A percentile compares a stretch with the other conserved stretches of the same genome.
phyloP scores from a whole-genome alignment of 2,113 vertebrate genomes.

The Podarcis muralis region DNA sequence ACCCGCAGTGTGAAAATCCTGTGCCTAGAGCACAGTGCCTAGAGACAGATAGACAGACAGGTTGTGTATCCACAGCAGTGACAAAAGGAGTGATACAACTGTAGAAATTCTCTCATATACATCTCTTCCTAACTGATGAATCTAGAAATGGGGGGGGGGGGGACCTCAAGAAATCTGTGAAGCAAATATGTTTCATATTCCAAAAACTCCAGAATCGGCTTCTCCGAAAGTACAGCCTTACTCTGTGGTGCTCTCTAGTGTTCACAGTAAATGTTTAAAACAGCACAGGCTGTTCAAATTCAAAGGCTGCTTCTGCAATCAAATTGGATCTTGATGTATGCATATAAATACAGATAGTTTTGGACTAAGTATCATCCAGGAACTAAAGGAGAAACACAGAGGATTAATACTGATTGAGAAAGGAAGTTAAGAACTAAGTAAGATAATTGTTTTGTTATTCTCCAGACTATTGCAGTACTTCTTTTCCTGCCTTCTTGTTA shows the following conservation, averaged over 20 bases:
- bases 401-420: neutral
- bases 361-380: neutral
- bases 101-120: neutral
- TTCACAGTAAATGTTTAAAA: neutral
- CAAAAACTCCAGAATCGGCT: neutral
- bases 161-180: neutral
- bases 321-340: neutral
- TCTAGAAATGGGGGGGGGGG: neutral
- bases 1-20: too few relatives aligned
- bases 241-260: constrained; percentile 10
- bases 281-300: neutral
- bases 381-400: neutral
- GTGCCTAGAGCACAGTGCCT: too few relatives aligned
- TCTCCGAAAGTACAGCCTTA: neutral
- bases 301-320: neutral
- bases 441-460: neutral
- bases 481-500: neutral
- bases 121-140: neutral
- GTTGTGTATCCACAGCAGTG: too few relatives aligned
- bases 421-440: neutral
- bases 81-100: neutral
- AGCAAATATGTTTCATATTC: neutral
- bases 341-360: neutral
- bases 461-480: neutral
- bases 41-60: too few relatives aligned